Conservation (phyloP, 2,797 vertebrate species). For the Chaenodraco wilsoni region DNA sequence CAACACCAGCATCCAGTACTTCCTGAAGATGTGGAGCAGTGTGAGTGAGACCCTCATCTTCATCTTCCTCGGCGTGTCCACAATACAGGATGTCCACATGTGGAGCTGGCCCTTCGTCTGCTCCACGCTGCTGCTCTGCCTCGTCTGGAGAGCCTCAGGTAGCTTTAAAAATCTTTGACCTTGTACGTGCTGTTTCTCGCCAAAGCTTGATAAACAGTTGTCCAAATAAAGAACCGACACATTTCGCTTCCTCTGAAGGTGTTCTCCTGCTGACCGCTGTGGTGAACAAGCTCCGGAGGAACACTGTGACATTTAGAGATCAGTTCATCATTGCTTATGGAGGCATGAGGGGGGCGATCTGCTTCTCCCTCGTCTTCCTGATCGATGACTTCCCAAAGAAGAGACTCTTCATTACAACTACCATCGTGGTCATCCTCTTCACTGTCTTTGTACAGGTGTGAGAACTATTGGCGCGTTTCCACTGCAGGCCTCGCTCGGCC, state of each 20-base stretch:
- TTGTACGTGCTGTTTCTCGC: background rate
- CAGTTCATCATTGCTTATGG: conserved; percentile 95
- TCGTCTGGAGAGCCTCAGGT: conserved; percentile 90
- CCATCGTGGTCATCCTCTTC: conserved; percentile 93
- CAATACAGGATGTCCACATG: conserved; percentile 85
- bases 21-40: conserved; percentile 97
- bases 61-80: conserved; percentile 94
- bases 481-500: too few species aligned
- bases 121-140: conserved; percentile 91
- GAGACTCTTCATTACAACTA: conserved; percentile 90
- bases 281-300: conserved; percentile 93
- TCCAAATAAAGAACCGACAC: background rate
- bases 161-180: conserved; percentile 10
- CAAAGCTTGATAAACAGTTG: background rate
- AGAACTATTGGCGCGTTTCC: background rate
- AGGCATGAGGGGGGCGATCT: conserved; percentile 92
- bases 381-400: conserved; percentile 86
- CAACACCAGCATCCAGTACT: conserved; percentile 95
- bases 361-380: conserved; percentile 93
- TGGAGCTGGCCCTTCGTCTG: conserved; percentile 93
- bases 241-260: conserved; percentile 68
- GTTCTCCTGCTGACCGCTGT: conserved; percentile 91
- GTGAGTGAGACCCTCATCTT: conserved; percentile 95
- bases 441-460: conserved; percentile 86
- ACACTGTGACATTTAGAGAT: conserved; percentile 90